Evolutionary conservation across 2,113 vertebrate genomes (phyloP), one percentile per base, ranked within the genome.

Genomic region (Dromaius novaehollandiae): DNA sequence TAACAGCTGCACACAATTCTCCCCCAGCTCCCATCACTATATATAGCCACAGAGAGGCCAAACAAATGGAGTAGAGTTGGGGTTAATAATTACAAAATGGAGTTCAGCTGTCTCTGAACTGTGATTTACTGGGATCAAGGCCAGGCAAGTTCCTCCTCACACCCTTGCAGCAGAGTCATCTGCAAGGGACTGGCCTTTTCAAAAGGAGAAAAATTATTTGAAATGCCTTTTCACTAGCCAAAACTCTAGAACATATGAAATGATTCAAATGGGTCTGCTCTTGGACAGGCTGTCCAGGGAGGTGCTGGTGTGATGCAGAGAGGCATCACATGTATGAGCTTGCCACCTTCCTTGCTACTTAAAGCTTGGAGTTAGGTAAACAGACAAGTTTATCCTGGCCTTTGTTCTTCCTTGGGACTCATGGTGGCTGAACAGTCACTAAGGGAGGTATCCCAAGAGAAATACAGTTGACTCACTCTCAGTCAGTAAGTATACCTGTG

Each of bases 1-100:
- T 19, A 82, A 50, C 95, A 97, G 91, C 97, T 97, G 94, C 96
- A 94, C 42, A 58, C 66, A 66, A 75, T 68, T 40, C 83, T n/a
- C 77, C 83, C 44, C 64, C 0, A 1, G 71, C 64, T 13, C 92
- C 89, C 81, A 68, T 69, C 89, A 55, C 94, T 97, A 95, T 82
- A 89, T 89, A 77, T 89, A 97, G 94, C 95, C 86, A 46, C 95
- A 92, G 93, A 96, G 95, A 94, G 88, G 90, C 95, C 73, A 92
- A 93, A 93, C 70, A 74, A 82, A 89, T 50, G 95, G 75, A 92
- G 85, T 5, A 16, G 79, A 70, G 60, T 48, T 96, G 97, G 95
- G 95, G 95, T 97, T 96, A 97, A 96, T 95, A 81, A 88, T 87
- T 71, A 66, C 48, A 53, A 91, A 93, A 96, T 95, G 96, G 94